A percentile compares a stretch with the other conserved stretches of the same genome.
phyloP scores from a whole-genome alignment of 2,888 invertebrate genomes.

The Oxycera nigricornis region DNA sequence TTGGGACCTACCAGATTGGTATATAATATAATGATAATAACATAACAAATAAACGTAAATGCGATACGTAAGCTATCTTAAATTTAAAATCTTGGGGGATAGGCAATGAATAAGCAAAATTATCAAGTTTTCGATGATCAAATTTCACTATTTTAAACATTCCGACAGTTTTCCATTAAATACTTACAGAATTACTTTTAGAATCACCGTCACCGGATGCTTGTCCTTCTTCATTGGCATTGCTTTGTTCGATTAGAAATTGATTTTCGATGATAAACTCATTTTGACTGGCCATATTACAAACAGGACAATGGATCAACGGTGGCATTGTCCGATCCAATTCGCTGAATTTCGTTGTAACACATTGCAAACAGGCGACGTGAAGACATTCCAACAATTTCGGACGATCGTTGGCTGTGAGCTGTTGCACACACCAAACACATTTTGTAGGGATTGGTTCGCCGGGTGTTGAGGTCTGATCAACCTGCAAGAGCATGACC shows the following conservation, averaged over 20 bases:
- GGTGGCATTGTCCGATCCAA: conserved; percentile 60
- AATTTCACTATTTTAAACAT: no score
- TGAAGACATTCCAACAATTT: conserved; percentile 89
- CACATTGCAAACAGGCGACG: conserved; percentile 80
- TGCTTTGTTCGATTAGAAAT: conserved; percentile 75
- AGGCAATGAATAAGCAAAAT: no score
- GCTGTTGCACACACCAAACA: conserved; percentile 65
- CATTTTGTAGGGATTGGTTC: conserved; percentile 63
- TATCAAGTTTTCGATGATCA: no score
- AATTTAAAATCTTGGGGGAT: no score
- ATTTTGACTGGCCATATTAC: conserved; percentile 75
- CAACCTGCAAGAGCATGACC: conserved; percentile 42
- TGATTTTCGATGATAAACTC: conserved; percentile 84
- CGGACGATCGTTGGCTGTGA: conserved; percentile 69
- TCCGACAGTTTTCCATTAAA: conserved; percentile 40
- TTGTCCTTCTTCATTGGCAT: conserved; percentile 62
- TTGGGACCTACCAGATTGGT: no score
- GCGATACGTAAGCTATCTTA: no score
- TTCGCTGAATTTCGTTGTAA: conserved; percentile 70
- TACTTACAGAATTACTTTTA: conserved; percentile 59
- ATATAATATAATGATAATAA: no score
- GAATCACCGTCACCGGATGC: conserved; percentile 53
- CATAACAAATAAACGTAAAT: no score
- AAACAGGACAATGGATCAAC: conserved; percentile 70
- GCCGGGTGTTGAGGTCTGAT: conserved; percentile 45